phyloP scores from a whole-genome alignment of 2,113 vertebrate genomes.

The Pachycephala philippinensis region DNA sequence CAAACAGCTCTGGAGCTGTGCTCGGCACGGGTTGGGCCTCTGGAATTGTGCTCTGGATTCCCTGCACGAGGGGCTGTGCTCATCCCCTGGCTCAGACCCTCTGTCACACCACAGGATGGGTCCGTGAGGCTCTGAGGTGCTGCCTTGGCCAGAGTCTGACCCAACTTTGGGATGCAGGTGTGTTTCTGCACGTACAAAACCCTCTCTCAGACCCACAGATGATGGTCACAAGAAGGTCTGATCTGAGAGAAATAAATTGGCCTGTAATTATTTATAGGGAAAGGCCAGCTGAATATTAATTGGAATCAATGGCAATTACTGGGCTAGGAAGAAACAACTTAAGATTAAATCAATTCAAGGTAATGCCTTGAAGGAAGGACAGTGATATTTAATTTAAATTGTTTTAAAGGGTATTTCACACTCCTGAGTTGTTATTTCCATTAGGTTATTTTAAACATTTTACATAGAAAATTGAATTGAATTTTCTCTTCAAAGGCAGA shows the following conservation, averaged over 20 bases:
- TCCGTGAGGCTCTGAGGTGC: too few relatives aligned
- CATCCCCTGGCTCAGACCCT: too few relatives aligned
- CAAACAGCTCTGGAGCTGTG: not conserved
- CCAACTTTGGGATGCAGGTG: not conserved
- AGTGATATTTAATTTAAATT: conserved; percentile 65
- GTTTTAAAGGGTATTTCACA: conserved; percentile 62
- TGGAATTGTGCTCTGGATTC: not conserved
- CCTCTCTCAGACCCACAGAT: not conserved
- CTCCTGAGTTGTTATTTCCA: conserved; percentile 37
- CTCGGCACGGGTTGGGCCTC: not conserved
- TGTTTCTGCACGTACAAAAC: not conserved
- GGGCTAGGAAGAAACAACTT: conserved; percentile 63
- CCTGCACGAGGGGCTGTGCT: rapidly evolving
- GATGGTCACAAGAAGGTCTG: not conserved
- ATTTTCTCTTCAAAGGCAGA: conserved; percentile 30
- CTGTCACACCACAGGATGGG: not conserved
- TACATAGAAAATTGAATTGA: conserved; percentile 16
- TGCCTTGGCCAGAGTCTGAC: not conserved
- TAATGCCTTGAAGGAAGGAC: conserved; percentile 65
- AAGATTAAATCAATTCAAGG: conserved; percentile 67
- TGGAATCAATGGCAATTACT: conserved; percentile 65
- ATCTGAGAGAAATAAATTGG: conserved; percentile 23
- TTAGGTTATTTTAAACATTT: conserved; percentile 55
- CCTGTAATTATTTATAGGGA: conserved; percentile 50
- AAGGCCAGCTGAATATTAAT: conserved; percentile 64